Base-by-base conservation (phyloP, 2,888 invertebrate genomes). In the Meteorus colon region DNA sequence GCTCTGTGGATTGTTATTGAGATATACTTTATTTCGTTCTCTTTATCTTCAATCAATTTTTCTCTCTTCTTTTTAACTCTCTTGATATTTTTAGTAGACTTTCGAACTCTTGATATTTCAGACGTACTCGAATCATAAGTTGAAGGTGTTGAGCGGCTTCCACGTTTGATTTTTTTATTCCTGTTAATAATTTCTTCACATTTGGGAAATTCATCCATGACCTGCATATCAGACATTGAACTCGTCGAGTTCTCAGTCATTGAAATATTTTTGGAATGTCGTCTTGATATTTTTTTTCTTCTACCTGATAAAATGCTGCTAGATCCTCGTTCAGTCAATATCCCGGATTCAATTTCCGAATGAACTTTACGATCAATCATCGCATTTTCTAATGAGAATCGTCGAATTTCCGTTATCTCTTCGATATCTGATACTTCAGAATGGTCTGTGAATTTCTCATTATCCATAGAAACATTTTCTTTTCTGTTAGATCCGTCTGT, bases 1-100 rank as follows among this genome's bases (percentile, higher is more conserved):
- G 92, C 91, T 78, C 91, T 89, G 83, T 94, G 93, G 74, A 94
- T 86, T 24, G 89, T 90, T 37, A 93, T 86, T 3, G 91, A 91
- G 55, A 92, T 86, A 67, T 92, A 89, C 76, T 89, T 88, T 2
- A 79, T 59, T 12, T 79, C 75, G 16, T 14, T 19, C 29, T 4
- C 24, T 29, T 62, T 60, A 1, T 81, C 79, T 16, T 75, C 60
- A 6, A 69, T 48, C 10, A 72, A 67, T 51, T 79, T 74, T n/a
- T 80, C 76, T 10, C 79, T 80, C 37, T 76, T 79, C 1, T 60
- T 55, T 62, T 70, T 71, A 27, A 37, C n/a, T 65, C 14, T 80
- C 73, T n/a, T 34, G 6, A 24, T 31, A 37, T 29, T 79, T 73
- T 3, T 34, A 19, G 12, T 19, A 8, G 55, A 48, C 34, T 45